Percentiles rank a stretch among this genome's conserved stretches.
These are phyloP conservation scores for Adela reaumurella DNA, from an alignment of 2,888 invertebrate species.

Conservation along the genomic window DNA sequence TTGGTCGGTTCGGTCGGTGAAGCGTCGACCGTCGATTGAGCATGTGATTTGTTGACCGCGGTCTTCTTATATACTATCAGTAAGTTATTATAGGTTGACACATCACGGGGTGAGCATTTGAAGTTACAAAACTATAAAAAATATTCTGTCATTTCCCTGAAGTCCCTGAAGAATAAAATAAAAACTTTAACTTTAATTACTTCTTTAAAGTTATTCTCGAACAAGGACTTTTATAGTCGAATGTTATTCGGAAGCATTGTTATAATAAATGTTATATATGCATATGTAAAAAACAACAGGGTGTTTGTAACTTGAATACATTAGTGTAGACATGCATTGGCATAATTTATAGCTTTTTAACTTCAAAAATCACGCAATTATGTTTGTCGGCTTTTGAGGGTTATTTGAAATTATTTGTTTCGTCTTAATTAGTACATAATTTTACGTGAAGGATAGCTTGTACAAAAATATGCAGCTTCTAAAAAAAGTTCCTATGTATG, in stretches of 20 bases:
- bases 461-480: conserved; percentile 55
- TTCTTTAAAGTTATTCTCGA: too few relatives aligned
- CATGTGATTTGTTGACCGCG: not conserved
- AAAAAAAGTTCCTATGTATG: conserved; percentile 58
- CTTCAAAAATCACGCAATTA: not conserved
- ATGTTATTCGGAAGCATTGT: too few relatives aligned
- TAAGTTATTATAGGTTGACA: not conserved
- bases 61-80: not conserved
- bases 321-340: too few relatives aligned
- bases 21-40: not conserved
- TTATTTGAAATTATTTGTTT: conserved; percentile 40
- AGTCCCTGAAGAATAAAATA: too few relatives aligned
- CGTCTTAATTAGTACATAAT: conserved; percentile 45
- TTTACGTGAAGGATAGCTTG: conserved; percentile 55
- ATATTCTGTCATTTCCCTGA: too few relatives aligned
- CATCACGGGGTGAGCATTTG: not conserved
- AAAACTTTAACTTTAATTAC: too few relatives aligned
- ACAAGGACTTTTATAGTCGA: too few relatives aligned
- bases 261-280: too few relatives aligned
- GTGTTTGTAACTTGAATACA: not conserved
- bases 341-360: not conserved
- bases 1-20: not conserved
- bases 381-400: conserved; percentile 21
- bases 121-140: not conserved
- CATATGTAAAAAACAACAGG: not conserved